These are phyloP conservation scores for Habroteleia sp. DNA, from an alignment of 2,888 invertebrate species.

Conservation along the genomic window DNA sequence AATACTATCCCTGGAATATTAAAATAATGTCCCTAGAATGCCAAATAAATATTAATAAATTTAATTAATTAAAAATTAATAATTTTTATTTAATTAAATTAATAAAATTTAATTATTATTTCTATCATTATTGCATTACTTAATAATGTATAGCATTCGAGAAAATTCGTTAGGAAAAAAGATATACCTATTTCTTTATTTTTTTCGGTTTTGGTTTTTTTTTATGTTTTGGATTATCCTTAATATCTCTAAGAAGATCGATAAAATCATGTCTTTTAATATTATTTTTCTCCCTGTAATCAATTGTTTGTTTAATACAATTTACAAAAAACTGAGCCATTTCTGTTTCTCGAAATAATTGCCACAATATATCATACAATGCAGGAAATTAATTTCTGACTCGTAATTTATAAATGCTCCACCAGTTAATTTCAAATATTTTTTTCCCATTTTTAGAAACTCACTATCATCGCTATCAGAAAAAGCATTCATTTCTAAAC, in stretches of 20 bases:
- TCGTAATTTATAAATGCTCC: not conserved
- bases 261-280: constrained; percentile 80
- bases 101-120: no score
- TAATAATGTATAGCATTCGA: no score
- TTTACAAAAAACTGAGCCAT: constrained; percentile 74
- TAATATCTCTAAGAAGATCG: constrained; percentile 78
- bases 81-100: no score
- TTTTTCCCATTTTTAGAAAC: constrained; percentile 75
- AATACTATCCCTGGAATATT: no score
- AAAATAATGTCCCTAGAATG: no score
- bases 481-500: constrained; percentile 77
- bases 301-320: constrained; percentile 74
- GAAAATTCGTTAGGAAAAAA: no score
- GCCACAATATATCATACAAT: constrained; percentile 66
- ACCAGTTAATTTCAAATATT: constrained; percentile 65
- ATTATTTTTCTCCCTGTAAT: constrained; percentile 77
- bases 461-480: constrained; percentile 73
- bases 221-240: constrained; percentile 68
- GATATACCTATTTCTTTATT: no score
- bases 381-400: constrained; percentile 60
- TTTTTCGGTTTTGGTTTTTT: no score
- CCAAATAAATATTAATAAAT: no score
- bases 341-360: constrained; percentile 64
- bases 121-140: no score
- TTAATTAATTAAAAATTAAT: no score